Percentiles rank a stretch among this genome's conserved stretches.
These are phyloP conservation scores for Larimichthys polyactis DNA, from an alignment of 2,113 vertebrate species.

Conservation along the genomic window DNA sequence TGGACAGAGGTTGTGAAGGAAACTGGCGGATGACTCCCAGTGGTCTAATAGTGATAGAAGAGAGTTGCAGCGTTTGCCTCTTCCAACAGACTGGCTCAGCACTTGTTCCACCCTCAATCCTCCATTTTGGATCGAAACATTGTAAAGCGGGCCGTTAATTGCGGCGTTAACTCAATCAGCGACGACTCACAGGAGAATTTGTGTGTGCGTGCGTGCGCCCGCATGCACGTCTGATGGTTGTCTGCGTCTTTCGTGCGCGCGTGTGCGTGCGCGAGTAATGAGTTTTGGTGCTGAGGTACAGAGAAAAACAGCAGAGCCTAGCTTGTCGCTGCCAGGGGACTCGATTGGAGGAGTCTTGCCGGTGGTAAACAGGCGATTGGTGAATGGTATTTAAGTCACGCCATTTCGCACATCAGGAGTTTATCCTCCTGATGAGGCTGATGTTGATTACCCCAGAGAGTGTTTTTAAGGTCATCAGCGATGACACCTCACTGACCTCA, in stretches of 20 bases:
- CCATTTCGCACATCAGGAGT: slow-evolving; percentile 36
- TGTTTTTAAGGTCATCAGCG: slow-evolving; percentile 58
- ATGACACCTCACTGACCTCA: slow-evolving; percentile 59
- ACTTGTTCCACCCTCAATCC: slow-evolving; percentile 64
- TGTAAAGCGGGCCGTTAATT: slow-evolving; percentile 74
- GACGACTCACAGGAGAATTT: slow-evolving; percentile 60
- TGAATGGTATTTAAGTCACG: slow-evolving; percentile 51
- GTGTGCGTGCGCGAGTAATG: slow-evolving; percentile 59
- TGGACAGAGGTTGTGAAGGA: slow-evolving; percentile 44
- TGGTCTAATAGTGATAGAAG: slow-evolving; percentile 57
- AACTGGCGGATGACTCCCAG: slow-evolving; percentile 61
- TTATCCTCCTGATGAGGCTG: slow-evolving; percentile 60
- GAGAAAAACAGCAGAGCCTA: slow-evolving; percentile 62
- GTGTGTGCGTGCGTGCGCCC: background rate
- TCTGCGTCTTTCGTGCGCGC: slow-evolving; percentile 40
- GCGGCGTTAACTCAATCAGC: slow-evolving; percentile 76
- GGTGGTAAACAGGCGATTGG: slow-evolving; percentile 57
- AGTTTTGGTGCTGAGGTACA: slow-evolving; percentile 73
- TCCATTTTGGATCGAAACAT: slow-evolving; percentile 75
- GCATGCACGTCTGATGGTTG: slow-evolving; percentile 29
- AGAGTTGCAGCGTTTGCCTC: slow-evolving; percentile 67
- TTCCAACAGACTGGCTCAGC: slow-evolving; percentile 72
- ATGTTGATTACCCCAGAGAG: slow-evolving; percentile 70
- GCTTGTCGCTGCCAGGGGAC: slow-evolving; percentile 54
- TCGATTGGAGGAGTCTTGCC: slow-evolving; percentile 45